Conservation (phyloP, 1,140 invertebrate genomes). For the Temnothorax curvispinosus region DNA sequence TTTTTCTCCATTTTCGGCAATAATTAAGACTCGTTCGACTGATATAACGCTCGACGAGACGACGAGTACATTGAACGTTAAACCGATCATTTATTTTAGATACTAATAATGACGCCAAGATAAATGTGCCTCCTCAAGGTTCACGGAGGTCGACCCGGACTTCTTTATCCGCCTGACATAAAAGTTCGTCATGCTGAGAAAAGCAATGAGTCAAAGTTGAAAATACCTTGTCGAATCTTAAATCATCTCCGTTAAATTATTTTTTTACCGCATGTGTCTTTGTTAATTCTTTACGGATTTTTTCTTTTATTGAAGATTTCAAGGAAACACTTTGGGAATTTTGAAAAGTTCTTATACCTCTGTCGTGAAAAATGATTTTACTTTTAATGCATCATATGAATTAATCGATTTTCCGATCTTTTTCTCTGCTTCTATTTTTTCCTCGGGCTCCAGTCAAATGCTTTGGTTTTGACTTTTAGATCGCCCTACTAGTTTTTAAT, state of each 20-base stretch:
- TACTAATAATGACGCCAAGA: slow-evolving; percentile 42
- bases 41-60: slow-evolving; percentile 31
- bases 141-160: slow-evolving; percentile 57
- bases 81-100: slow-evolving; percentile 39
- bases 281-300: neutral
- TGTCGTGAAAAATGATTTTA: neutral
- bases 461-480: slow-evolving; percentile 5
- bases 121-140: slow-evolving; percentile 25
- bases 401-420: neutral
- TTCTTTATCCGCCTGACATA: slow-evolving; percentile 55
- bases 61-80: slow-evolving; percentile 47
- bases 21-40: slow-evolving; percentile 29
- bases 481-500: neutral
- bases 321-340: neutral
- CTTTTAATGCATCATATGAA: neutral
- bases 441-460: slow-evolving; percentile 47
- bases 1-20: slow-evolving; percentile 35
- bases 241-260: neutral
- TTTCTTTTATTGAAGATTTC: neutral
- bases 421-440: neutral
- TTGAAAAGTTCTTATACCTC: neutral
- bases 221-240: slow-evolving; percentile 41
- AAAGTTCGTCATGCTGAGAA: slow-evolving; percentile 8
- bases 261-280: neutral
- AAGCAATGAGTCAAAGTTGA: slow-evolving; percentile 37